Conservation (phyloP, 2,888 invertebrate species). For the Rhingia campestris region DNA sequence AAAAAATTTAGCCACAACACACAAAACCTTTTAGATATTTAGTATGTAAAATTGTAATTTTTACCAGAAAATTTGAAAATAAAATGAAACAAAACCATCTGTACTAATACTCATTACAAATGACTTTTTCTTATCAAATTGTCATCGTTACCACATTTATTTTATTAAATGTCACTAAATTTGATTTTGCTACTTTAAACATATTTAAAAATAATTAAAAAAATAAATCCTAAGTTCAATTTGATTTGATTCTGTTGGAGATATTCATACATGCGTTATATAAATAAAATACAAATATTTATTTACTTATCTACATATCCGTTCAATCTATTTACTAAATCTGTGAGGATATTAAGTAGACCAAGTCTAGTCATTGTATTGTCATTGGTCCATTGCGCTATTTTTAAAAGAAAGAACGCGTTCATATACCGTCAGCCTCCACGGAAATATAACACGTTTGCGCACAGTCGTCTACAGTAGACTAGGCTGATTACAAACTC, state of each 20-base stretch:
- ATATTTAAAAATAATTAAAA: not conserved
- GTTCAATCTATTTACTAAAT: conserved; percentile 20
- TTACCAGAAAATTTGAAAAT: conserved; percentile 27
- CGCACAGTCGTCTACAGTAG: not conserved
- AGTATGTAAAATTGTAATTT: conserved; percentile 43
- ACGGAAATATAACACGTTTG: conserved; percentile 9
- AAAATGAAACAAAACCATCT: conserved; percentile 17
- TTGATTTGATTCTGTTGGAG: conserved; percentile 17
- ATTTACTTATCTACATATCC: conserved; percentile 2
- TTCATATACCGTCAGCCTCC: conserved; percentile 21
- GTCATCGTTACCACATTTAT: not conserved
- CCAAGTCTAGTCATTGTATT: not conserved
- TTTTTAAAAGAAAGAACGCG: not conserved
- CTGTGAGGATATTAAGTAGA: not conserved
- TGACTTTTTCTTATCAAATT: conserved; percentile 23
- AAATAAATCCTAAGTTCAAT: not conserved
- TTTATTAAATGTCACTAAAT: not conserved
- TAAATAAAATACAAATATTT: not conserved
- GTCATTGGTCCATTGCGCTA: not conserved
- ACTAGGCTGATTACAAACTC: not conserved
- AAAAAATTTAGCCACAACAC: conserved; percentile 12
- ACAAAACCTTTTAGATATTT: conserved; percentile 16
- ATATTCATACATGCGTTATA: not conserved
- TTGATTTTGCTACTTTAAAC: not conserved
- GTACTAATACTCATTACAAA: conserved; percentile 20